Evolutionary conservation across 92 coral and sea anemone species (phyloP).

Genomic region (Parazoanthus swiftii): DNA sequence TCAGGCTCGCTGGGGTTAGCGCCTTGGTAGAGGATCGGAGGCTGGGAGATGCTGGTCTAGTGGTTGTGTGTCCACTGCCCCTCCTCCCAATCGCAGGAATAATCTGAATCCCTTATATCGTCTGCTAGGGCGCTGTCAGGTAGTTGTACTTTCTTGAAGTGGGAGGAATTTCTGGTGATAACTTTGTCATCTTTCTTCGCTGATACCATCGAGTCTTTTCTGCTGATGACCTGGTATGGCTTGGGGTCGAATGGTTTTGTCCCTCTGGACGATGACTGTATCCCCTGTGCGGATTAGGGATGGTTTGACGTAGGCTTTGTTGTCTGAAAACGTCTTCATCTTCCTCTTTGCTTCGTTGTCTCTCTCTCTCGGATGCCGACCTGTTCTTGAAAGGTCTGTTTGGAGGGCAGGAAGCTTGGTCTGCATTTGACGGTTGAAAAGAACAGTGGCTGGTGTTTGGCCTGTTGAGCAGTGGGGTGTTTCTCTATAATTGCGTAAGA

Average conservation of each 20-base stretch:
- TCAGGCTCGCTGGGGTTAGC: not conserved
- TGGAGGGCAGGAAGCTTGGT: no score
- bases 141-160: not conserved
- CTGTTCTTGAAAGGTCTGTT: no score
- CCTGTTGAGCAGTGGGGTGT: no score
- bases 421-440: no score
- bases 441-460: no score
- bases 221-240: not conserved
- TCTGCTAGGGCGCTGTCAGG: conserved; percentile 1
- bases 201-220: not conserved
- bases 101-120: not conserved
- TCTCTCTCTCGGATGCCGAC: no score
- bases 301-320: no score
- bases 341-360: no score
- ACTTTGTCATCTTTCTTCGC: not conserved
- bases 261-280: not conserved
- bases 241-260: not conserved
- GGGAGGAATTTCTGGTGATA: not conserved
- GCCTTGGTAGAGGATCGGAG: not conserved
- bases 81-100: not conserved
- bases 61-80: not conserved
- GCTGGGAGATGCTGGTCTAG: not conserved
- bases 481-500: no score
- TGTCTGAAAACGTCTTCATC: no score
- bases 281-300: no score